A percentile compares a stretch with the other conserved stretches of the same genome.
phyloP scores from a whole-genome alignment of 2,888 invertebrate species.

The Smittia sp. region DNA sequence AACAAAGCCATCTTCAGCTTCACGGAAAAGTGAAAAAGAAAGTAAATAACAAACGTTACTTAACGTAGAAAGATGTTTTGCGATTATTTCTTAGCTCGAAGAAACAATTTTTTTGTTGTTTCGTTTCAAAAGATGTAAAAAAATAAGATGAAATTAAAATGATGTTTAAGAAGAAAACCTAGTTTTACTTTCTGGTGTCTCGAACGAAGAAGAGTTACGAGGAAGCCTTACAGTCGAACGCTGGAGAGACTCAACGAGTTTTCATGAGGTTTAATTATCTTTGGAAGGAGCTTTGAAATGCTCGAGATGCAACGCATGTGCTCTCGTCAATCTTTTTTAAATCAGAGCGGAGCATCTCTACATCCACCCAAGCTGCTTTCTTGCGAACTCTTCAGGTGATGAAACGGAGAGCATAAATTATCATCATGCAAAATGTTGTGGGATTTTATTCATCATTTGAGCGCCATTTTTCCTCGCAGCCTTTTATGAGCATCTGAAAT shows the following conservation, averaged over 20 bases:
- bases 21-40: conserved; percentile 36
- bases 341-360: neutral
- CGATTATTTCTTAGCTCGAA: conserved; percentile 25
- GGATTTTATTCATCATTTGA: conserved; percentile 36
- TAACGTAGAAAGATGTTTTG: conserved; percentile 36
- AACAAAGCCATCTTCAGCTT: conserved; percentile 17
- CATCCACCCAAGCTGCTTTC: neutral
- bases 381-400: conserved; percentile 15
- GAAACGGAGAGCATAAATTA: conserved; percentile 31
- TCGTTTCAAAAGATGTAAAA: neutral
- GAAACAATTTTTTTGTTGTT: neutral
- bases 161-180: conserved; percentile 10
- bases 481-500: conserved; percentile 26
- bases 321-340: neutral
- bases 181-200: conserved; percentile 12
- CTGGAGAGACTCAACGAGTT: too few relatives aligned
- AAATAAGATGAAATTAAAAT: conserved; percentile 28
- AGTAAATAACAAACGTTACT: conserved; percentile 39
- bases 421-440: conserved; percentile 29
- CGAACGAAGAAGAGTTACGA: neutral
- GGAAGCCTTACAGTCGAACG: too few relatives aligned
- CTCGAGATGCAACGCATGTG: too few relatives aligned
- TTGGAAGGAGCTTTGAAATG: neutral
- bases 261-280: too few relatives aligned
- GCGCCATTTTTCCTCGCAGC: conserved; percentile 29